Evolutionary conservation across 64 coral and sea anemone species (phyloP).

Genomic region (Trachythela sp.): DNA sequence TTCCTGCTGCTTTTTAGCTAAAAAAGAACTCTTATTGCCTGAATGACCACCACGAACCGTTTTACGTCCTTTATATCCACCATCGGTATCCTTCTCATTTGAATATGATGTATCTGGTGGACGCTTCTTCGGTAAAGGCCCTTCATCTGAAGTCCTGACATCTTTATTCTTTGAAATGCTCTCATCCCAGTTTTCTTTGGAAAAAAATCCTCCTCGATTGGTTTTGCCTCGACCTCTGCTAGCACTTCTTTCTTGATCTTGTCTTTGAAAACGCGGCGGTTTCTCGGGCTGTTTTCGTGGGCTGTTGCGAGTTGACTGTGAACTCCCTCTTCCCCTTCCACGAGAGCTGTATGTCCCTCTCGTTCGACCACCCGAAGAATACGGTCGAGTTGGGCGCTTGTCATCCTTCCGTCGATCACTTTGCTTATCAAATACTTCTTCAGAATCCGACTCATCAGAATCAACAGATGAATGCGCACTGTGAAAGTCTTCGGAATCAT

Average conservation of each 20-base stretch:
- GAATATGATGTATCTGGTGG: not conserved
- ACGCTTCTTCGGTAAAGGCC: conserved; percentile 10
- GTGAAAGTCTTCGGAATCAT: not conserved
- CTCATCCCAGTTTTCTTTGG: conserved; percentile 15
- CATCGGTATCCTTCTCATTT: not conserved
- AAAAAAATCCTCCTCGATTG: conserved; percentile 13
- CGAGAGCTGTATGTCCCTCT: conserved; percentile 13
- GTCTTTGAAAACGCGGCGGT: conserved; percentile 90
- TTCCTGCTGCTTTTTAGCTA: conserved; percentile 99
- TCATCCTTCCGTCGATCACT: not conserved
- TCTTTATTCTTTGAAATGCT: not conserved
- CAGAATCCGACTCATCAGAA: not conserved
- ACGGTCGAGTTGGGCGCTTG: conserved; percentile 41
- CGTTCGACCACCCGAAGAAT: not conserved
- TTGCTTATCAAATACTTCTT: not conserved
- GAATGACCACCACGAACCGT: conserved; percentile 11
- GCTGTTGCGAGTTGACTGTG: conserved; percentile 42
- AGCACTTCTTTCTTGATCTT: conserved; percentile 71
- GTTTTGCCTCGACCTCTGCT: conserved; percentile 16
- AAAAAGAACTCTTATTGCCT: conserved; percentile 89
- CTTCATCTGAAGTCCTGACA: not conserved
- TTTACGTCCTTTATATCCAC: not conserved
- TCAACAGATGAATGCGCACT: not conserved
- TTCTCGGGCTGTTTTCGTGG: conserved; percentile 60
- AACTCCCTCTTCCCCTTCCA: conserved; percentile 40